A percentile compares a stretch with the other conserved stretches of the same genome.
Conservation (phyloP, 2,113 vertebrate species). For the Phrynosoma platyrhinos region DNA sequence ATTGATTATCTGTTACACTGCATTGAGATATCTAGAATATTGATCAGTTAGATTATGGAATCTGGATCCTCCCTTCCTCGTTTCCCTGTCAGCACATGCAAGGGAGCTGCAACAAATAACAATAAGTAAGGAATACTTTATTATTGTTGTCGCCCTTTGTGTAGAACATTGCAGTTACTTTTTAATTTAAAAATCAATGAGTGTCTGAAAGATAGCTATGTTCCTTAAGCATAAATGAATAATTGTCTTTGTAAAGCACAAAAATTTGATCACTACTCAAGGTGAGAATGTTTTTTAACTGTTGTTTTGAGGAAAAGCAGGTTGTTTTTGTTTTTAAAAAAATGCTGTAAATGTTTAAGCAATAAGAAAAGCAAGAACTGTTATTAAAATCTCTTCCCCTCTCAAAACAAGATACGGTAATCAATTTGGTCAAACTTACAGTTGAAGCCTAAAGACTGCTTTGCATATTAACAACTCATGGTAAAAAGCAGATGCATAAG, state of each 20-base stretch:
- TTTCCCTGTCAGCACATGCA: slow-evolving; percentile 51
- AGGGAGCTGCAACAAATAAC: slow-evolving; percentile 70
- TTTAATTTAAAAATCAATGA: slow-evolving; percentile 85
- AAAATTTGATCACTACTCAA: slow-evolving; percentile 63
- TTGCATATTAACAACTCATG: neutral
- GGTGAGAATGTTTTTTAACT: slow-evolving; percentile 58
- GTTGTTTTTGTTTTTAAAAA: neutral
- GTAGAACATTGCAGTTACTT: slow-evolving; percentile 79
- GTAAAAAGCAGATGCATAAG: neutral
- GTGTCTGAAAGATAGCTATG: slow-evolving; percentile 72
- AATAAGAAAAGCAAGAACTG: neutral
- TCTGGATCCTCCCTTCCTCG: slow-evolving; percentile 49
- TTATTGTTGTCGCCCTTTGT: slow-evolving; percentile 80
- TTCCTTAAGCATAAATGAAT: slow-evolving; percentile 77
- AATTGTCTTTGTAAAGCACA: slow-evolving; percentile 73
- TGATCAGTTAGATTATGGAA: slow-evolving; percentile 75
- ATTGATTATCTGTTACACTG: slow-evolving; percentile 76
- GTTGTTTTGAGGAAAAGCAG: slow-evolving; percentile 1
- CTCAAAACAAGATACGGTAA: neutral
- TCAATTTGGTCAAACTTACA: slow-evolving; percentile 29
- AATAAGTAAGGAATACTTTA: slow-evolving; percentile 76
- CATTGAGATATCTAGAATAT: slow-evolving; percentile 79
- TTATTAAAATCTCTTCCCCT: neutral
- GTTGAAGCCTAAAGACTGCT: neutral
- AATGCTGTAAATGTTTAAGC: slow-evolving; percentile 42